Conservation (phyloP, 2,113 vertebrate genomes). For the Drymodes brunneopygia region DNA sequence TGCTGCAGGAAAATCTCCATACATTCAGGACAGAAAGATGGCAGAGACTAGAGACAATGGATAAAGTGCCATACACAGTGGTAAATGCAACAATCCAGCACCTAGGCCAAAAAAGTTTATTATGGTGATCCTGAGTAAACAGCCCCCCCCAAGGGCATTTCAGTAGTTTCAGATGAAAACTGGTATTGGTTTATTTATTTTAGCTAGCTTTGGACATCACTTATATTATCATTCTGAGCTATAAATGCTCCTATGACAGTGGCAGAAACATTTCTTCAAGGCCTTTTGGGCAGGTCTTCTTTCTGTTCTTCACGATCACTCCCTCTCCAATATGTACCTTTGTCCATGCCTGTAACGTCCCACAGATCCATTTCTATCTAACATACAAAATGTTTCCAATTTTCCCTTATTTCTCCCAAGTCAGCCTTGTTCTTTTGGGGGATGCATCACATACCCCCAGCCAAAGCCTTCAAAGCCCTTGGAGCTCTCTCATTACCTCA, state of each 20-base stretch:
- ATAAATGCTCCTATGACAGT: background rate
- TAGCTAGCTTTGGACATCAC: background rate
- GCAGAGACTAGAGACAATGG: background rate
- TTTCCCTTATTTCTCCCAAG: background rate
- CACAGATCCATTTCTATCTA: background rate
- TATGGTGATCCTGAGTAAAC: background rate
- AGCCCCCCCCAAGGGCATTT: background rate
- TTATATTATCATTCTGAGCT: background rate
- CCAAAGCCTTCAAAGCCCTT: background rate
- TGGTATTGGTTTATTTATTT: background rate
- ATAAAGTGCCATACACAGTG: background rate
- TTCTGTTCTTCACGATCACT: background rate
- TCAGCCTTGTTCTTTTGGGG: background rate
- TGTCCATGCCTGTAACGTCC: background rate
- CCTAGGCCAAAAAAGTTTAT: background rate
- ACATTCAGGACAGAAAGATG: background rate
- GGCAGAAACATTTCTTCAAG: background rate
- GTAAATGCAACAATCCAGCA: background rate
- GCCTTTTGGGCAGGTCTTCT: background rate
- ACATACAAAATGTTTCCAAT: background rate
- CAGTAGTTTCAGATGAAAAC: background rate
- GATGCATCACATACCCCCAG: background rate
- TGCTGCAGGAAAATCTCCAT: background rate
- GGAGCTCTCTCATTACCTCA: background rate
- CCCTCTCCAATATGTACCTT: background rate